Conservation (phyloP, 2,888 invertebrate species). For the Rotaria socialis region DNA sequence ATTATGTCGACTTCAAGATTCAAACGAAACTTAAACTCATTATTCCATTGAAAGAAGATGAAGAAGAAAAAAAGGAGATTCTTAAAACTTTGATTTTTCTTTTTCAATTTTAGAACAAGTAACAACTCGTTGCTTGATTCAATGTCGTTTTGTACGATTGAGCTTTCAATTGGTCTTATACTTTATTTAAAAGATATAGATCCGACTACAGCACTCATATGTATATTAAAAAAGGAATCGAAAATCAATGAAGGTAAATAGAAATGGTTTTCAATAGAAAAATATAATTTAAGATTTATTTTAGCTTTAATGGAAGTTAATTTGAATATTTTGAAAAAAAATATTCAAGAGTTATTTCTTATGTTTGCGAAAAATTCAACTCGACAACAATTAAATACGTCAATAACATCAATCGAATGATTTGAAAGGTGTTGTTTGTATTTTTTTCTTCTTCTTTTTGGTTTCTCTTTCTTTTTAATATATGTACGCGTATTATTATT, state of each 20-base stretch:
- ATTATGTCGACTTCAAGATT: neutral
- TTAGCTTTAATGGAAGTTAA: neutral
- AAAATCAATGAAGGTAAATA: neutral
- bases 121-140: conserved; percentile 4
- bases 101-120: neutral
- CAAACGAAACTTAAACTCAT: neutral
- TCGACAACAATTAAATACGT: neutral
- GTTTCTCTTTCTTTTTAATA: neutral
- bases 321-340: neutral
- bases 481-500: neutral
- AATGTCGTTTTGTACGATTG: conserved; percentile 10
- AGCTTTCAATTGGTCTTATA: neutral
- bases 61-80: neutral
- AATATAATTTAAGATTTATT: neutral
- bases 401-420: neutral
- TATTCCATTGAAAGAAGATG: too few relatives aligned
- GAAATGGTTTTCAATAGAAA: too few relatives aligned
- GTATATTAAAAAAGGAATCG: neutral
- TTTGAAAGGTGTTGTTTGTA: neutral
- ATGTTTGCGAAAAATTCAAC: neutral
- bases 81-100: neutral
- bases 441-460: neutral
- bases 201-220: neutral
- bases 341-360: conserved; percentile 11
- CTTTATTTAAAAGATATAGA: conserved; percentile 5